Evolutionary conservation across 2,888 invertebrate genomes (phyloP), one percentile per base, ranked within the genome.

Genomic region (Rhabditoides inermis): DNA sequence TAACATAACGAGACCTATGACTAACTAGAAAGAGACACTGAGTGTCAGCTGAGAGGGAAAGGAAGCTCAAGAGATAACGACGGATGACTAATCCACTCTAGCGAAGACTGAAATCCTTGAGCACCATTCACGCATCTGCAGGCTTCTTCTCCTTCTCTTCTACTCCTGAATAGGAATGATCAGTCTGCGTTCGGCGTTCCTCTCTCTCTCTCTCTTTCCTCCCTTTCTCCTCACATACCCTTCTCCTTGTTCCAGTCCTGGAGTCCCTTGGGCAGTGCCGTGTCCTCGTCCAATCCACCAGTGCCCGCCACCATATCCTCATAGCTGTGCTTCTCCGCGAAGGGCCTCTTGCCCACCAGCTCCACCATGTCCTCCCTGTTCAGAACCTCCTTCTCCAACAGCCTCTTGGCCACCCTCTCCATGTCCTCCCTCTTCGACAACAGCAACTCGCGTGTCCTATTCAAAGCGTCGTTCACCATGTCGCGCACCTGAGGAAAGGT

Each of bases 261-360:
- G 26, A 98, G 82, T 50, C 95, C 95, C 79, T 90, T 88, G 0
- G 98, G 98, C 67, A 98, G 82, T 0, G 85, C 80, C 0, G 92
- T 92, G 73, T 98, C 89, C 79, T 99, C 98, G 62, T 98, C 98
- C 70, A 95, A 85, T 1, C 94, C 58, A 46, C 63, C 63, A 0
- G 91, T 92, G 1, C 91, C 92, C 79, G 91, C 94, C 0, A 99
- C 98, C 79, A 99, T 98, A 77, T 99, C 89, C 79, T 99, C 98
- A 75, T 99, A 99, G 10, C 95, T 95, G 15, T 94, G 91, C 81
- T 95, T 95, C 79, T 99, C 98, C 12, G 87, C 87, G 84, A 98
- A 99, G 0, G 98, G 98, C 65, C 98, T 82, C 26, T 84, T 83
- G 0, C 98, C 98, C 44, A 98, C 81, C 32, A 99, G 80, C 77